Conservation (phyloP, 1,140 invertebrate genomes). For the Papilio helenus region DNA sequence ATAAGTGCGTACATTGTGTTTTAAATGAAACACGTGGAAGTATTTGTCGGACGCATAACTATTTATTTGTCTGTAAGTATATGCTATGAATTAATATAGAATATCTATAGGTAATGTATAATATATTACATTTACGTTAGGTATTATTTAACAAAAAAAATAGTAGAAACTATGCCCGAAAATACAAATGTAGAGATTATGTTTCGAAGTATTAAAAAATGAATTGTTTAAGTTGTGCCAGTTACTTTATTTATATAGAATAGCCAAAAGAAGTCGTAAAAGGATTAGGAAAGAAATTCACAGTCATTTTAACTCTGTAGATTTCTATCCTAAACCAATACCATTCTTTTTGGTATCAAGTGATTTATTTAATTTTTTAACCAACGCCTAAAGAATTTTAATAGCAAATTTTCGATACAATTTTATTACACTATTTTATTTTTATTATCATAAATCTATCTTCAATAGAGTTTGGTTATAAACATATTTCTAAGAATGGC, state of each 20-base stretch:
- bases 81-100: not conserved
- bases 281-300: no score
- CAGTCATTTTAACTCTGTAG: no score
- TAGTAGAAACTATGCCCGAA: no score
- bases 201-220: no score
- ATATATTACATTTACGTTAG: not conserved
- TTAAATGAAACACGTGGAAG: conserved; percentile 53
- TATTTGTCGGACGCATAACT: conserved; percentile 48
- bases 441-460: not conserved
- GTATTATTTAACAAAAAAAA: no score
- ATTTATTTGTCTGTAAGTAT: conserved; percentile 34
- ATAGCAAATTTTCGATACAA: not conserved
- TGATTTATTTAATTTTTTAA: not conserved
- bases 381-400: not conserved
- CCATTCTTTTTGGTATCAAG: not conserved
- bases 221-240: no score
- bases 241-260: no score
- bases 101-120: not conserved
- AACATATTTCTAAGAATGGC: conserved; percentile 19
- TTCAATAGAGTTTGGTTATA: not conserved
- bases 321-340: no score
- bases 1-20: conserved; percentile 53
- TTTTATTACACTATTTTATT: not conserved
- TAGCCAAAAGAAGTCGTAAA: no score
- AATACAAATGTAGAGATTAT: no score